Evolutionary conservation across 1,140 invertebrate genomes (phyloP).

Genomic region (Sminthurides bifidus): DNA sequence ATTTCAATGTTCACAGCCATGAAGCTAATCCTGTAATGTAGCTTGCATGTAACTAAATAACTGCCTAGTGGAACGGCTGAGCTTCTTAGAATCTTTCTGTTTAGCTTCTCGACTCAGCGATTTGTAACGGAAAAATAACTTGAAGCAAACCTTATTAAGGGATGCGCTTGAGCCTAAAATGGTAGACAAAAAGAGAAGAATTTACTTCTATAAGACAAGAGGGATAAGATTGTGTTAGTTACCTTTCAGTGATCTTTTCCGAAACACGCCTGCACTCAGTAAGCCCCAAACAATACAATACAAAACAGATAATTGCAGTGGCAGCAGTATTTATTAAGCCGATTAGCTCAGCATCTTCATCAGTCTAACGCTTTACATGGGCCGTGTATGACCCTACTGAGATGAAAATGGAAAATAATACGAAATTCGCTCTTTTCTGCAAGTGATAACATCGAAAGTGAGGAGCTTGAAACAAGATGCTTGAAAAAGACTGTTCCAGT

Average conservation of each 20-base stretch:
- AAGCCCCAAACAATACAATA: conserved; percentile 31
- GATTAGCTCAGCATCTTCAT: not conserved
- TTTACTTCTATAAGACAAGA: conserved; percentile 27
- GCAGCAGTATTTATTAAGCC: not conserved
- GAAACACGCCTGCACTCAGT: conserved; percentile 61
- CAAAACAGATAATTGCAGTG: conserved; percentile 33
- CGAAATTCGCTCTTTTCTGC: no score
- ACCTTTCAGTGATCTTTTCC: conserved; percentile 86
- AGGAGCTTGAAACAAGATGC: conserved; percentile 1
- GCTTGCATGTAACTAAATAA: no score
- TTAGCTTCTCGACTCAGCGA: no score
- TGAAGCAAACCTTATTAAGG: no score
- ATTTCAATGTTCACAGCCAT: no score
- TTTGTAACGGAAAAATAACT: no score
- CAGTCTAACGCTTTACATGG: not conserved
- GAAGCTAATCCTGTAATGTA: no score
- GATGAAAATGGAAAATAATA: no score
- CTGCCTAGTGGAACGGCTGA: no score
- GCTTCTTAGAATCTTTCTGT: no score
- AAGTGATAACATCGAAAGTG: conserved; percentile 34
- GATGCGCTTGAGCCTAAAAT: no score
- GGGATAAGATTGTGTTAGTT: conserved; percentile 38
- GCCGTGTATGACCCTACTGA: no score
- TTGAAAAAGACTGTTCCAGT: conserved; percentile 1
- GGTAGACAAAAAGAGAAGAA: conserved; percentile 32